Base-by-base conservation (phyloP, 2,888 invertebrate species). In the Eugnorisma glareosa region DNA sequence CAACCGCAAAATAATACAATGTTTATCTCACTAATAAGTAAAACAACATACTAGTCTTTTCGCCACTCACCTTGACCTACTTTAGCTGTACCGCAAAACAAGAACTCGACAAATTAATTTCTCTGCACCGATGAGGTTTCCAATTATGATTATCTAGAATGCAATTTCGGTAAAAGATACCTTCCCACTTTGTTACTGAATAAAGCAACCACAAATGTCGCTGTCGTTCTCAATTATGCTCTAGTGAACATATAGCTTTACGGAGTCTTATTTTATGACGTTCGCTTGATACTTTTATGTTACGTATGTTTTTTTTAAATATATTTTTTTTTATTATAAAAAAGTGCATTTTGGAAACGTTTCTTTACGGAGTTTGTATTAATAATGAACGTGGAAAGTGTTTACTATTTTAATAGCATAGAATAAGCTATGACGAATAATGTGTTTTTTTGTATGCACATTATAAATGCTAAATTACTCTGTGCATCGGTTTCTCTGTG, bases 151-250 rank as follows among this genome's bases (percentile, higher is more conserved):
- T 28, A 63, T 11, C 43, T 54, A 15, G 40, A 11, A 74, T 67
- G 67, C 54, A 69, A 79, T 83, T 79, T 69, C 13, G 28, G 45
- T 61, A 45, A 59, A 63, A 67, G 7, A 84, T 67, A 79, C 40
- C 40, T 43, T 67, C 54, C 59, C 43, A 24, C n/a, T 63, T 13
- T 66, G 37, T 51, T 72, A 35, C 59, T 7, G 7, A 51, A 13
- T 51, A 28, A 45, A 51, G 40, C 24, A 48, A 28, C 45, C n/a
- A 64, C 59, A 77, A 48, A 64, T 40, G 5, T 13, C 66, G 48
- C 28, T 48, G 79, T 73, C 61, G 40, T 83, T 73, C 54, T 51
- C 18, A 57, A 61, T 67, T 63, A 73, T 18, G 31, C 63, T 70
- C 57, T 51, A 73, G 43, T 79, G 57, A 67, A 37, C 57, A 48